phyloP scores from a whole-genome alignment of 2,797 vertebrate species.

The Chiloscyllium punctatum region DNA sequence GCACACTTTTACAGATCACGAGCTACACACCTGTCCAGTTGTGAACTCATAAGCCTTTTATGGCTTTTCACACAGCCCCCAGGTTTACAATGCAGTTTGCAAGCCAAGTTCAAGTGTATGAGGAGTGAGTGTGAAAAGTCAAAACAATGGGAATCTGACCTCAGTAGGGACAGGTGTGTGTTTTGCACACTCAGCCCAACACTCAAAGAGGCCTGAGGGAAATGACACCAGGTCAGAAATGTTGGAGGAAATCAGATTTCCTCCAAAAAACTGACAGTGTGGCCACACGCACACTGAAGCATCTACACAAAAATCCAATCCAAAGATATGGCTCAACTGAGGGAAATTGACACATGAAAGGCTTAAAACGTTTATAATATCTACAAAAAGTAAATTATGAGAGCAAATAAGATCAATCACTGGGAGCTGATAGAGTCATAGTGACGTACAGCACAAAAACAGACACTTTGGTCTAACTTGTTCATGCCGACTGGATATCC shows the following conservation, averaged over 20 bases:
- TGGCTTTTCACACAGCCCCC: not conserved
- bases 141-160: not conserved
- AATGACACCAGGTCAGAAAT: not conserved
- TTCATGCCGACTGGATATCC: no score
- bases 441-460: no score
- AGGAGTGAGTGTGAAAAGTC: not conserved
- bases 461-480: no score
- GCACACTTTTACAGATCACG: not conserved
- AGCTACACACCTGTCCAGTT: not conserved
- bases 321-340: not conserved
- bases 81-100: not conserved
- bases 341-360: not conserved
- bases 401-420: not conserved
- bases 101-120: not conserved
- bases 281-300: not conserved
- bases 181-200: not conserved
- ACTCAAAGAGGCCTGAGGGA: not conserved
- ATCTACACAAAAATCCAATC: not conserved
- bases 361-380: not conserved
- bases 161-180: not conserved
- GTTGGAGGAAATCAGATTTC: not conserved
- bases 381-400: not conserved
- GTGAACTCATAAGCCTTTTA: not conserved
- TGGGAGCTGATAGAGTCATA: not conserved
- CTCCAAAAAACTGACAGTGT: not conserved